A percentile compares a stretch with the other conserved stretches of the same genome.
Conservation (phyloP, 1,140 invertebrate genomes). For the Brachionus plicatilis region DNA sequence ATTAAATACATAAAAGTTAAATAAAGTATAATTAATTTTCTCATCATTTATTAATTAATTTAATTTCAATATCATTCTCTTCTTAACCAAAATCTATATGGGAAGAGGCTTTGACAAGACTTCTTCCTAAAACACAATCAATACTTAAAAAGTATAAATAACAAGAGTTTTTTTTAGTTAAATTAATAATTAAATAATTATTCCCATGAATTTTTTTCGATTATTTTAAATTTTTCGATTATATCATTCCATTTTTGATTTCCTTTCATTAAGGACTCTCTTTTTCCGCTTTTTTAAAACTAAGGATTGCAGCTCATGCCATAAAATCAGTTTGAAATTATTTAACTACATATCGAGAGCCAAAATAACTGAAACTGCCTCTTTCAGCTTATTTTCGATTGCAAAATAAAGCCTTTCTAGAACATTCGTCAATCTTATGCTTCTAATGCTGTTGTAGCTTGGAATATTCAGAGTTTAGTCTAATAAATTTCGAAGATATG, state of each 20-base stretch:
- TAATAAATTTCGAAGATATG: background rate
- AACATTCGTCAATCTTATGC: background rate
- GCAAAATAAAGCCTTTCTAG: background rate
- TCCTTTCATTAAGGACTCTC: background rate
- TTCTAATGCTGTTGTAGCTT: background rate
- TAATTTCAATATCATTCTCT: background rate
- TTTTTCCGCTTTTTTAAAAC: background rate
- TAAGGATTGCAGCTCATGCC: background rate
- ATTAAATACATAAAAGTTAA: background rate
- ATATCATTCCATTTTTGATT: background rate
- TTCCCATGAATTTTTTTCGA: background rate
- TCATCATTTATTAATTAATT: background rate
- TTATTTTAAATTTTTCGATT: background rate
- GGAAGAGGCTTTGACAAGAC: background rate
- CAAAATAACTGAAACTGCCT: background rate
- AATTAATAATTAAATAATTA: background rate
- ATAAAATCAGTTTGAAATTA: background rate
- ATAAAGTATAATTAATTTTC: background rate
- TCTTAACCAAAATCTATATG: background rate
- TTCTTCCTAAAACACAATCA: background rate
- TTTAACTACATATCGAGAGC: background rate
- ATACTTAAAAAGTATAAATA: background rate
- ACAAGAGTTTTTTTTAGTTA: background rate
- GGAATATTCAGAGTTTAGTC: background rate
- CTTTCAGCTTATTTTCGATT: background rate